Conservation (phyloP, 2,797 vertebrate genomes). For the Cephalopachus bancanus region DNA sequence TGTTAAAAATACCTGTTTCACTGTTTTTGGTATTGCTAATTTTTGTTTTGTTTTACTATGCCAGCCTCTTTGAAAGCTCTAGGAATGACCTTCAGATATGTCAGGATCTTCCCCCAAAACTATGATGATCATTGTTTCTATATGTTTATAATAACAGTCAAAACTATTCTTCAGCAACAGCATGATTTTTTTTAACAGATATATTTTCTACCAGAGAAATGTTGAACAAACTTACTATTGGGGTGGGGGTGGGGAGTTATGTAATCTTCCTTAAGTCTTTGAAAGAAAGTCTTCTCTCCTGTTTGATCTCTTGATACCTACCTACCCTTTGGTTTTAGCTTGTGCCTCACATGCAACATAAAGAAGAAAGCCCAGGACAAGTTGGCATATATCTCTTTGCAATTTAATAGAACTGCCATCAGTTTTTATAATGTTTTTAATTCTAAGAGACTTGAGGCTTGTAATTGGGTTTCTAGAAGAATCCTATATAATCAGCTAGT, state of each 20-base stretch:
- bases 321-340: not conserved
- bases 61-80: not conserved
- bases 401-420: not conserved
- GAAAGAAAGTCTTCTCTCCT: conserved; percentile 15
- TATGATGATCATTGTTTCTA: not conserved
- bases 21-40: not conserved
- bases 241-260: not conserved
- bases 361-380: conserved; percentile 25
- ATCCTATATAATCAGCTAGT: not conserved
- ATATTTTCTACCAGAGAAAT: not conserved
- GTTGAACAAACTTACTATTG: not conserved
- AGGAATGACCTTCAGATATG: not conserved
- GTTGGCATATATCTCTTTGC: not conserved
- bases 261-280: not conserved
- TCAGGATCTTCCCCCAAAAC: not conserved
- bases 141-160: conserved; percentile 10
- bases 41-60: not conserved
- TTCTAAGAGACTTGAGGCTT: not conserved
- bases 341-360: not conserved
- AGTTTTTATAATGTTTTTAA: not conserved
- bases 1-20: not conserved
- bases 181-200: not conserved
- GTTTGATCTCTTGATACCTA: not conserved
- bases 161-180: not conserved
- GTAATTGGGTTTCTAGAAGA: not conserved